phyloP scores from a whole-genome alignment of 2,888 invertebrate genomes.

The Isoperla grammatica region DNA sequence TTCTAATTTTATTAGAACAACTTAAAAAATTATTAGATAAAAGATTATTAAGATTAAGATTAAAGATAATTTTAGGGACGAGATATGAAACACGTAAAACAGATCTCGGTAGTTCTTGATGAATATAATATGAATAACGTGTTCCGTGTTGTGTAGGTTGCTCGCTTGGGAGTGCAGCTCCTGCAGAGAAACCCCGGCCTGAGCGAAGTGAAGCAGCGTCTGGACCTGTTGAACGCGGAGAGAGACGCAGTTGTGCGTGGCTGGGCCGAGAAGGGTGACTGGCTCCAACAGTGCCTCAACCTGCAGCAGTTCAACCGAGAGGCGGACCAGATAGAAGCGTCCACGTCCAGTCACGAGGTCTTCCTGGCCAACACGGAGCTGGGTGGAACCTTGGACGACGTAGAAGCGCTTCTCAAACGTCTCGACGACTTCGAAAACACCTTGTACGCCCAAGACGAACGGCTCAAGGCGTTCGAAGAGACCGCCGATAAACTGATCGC shows the following conservation, averaged over 20 bases:
- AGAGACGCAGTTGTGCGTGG: constrained; percentile 69
- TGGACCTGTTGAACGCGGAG: constrained; percentile 66
- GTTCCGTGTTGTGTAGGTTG: constrained; percentile 49
- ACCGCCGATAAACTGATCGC: constrained; percentile 75
- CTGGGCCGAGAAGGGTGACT: constrained; percentile 81
- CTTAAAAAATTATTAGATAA: too few species aligned
- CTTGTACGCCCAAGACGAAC: constrained; percentile 87
- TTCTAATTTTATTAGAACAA: too few species aligned
- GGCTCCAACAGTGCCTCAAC: constrained; percentile 81
- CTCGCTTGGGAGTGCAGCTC: constrained; percentile 62
- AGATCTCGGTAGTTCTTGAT: too few species aligned
- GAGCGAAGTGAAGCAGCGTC: constrained; percentile 67
- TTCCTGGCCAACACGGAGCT: constrained; percentile 83
- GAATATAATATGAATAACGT: too few species aligned
- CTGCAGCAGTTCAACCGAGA: constrained; percentile 91
- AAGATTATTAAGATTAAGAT: too few species aligned
- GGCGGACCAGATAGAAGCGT: constrained; percentile 94
- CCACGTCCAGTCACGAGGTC: constrained; percentile 89
- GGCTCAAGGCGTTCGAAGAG: constrained; percentile 74
- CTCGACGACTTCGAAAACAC: constrained; percentile 93
- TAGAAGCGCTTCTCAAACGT: constrained; percentile 85
- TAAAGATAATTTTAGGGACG: too few species aligned
- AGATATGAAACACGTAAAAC: too few species aligned
- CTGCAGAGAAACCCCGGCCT: constrained; percentile 67
- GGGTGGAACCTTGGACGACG: constrained; percentile 84